These are phyloP conservation scores for Cryptocephalus moraei DNA, from an alignment of 2,888 invertebrate genomes.

Conservation along the genomic window DNA sequence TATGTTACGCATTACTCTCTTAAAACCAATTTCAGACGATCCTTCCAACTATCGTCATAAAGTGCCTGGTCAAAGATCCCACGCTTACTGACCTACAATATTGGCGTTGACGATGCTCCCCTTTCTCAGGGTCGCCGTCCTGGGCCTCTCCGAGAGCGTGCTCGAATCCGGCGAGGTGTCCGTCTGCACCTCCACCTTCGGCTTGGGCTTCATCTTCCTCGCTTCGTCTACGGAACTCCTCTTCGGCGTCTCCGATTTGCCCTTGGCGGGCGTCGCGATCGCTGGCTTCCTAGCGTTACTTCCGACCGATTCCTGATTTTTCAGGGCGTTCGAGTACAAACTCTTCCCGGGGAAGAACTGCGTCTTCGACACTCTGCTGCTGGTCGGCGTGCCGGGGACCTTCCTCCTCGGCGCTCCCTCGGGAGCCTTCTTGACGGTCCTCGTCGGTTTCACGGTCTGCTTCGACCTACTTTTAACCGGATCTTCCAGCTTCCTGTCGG, in stretches of 20 bases:
- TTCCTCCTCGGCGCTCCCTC: constrained; percentile 1
- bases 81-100: constrained; percentile 26
- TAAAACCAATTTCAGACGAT: too few relatives aligned
- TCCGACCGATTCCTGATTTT: constrained; percentile 6
- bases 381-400: constrained; percentile 13
- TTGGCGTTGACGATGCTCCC: constrained; percentile 32
- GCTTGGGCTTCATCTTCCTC: neutral
- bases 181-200: neutral
- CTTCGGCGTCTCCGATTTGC: neutral
- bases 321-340: constrained; percentile 28
- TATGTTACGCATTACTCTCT: neutral
- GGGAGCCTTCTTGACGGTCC: neutral
- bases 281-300: constrained; percentile 2
- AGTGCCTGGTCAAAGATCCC: too few relatives aligned
- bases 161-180: constrained; percentile 16
- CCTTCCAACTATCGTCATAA: too few relatives aligned
- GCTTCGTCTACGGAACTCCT: too few relatives aligned
- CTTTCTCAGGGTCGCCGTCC: constrained; percentile 34
- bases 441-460: constrained; percentile 1
- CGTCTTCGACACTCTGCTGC: constrained; percentile 27
- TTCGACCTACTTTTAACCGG: constrained; percentile 5
- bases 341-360: constrained; percentile 35
- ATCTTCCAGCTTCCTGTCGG: constrained; percentile 11
- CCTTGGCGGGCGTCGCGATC: neutral
- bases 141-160: constrained; percentile 28